Base-by-base conservation (phyloP, 35 echinoderm and acorn worm genomes). In the Stichopus chloronotus region DNA sequence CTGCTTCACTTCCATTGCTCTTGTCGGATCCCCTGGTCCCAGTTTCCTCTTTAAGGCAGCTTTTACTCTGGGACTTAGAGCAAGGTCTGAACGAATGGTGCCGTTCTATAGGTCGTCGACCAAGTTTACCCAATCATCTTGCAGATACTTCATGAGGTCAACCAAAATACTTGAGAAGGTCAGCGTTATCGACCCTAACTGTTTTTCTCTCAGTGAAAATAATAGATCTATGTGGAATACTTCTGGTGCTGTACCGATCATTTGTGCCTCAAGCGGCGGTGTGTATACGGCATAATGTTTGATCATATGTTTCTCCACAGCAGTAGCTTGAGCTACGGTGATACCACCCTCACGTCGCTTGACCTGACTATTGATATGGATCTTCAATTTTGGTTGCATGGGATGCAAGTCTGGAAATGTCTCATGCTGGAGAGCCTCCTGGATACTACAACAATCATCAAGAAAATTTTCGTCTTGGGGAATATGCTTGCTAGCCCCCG, bases 151-250 rank as follows among this genome's bases (percentile, higher is more conserved):
- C 81, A 95, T 78, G 57, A 78, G 22, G 30, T 88, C 76, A 52
- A 93, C 60, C 9, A 95, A 77, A 24, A 79, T 22, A 58, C 87
- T 57, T 10, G 94, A 72, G 13, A 95, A 95, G 4, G 82, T 88
- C 53, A 60, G 5, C n/a, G 20, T 65, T n/a, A 88, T 54, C 7
- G 59, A 76, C 5, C 83, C 91, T 13, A 95, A 58, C 17, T 89
- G 55, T 58, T 9, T 71, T 24, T 95, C 91, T 56, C 82, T 76
- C 56, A 95, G n/a, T 8, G 94, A 91, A 81, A 95, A 95, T 22
- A 93, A 88, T 6, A 95, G 71, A 58, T 95, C 72, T 5, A 95
- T 78, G 58, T 95, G 93, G 8, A 58, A 10, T 12, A 91, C 91
- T 88, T 83, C 79, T 4, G 59, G 81, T 23, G 88, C 83, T 57